Percentiles rank a stretch among this genome's conserved stretches.
Evolutionary conservation across 2,888 invertebrate species (phyloP).

Genomic region (Callosobruchus maculatus): DNA sequence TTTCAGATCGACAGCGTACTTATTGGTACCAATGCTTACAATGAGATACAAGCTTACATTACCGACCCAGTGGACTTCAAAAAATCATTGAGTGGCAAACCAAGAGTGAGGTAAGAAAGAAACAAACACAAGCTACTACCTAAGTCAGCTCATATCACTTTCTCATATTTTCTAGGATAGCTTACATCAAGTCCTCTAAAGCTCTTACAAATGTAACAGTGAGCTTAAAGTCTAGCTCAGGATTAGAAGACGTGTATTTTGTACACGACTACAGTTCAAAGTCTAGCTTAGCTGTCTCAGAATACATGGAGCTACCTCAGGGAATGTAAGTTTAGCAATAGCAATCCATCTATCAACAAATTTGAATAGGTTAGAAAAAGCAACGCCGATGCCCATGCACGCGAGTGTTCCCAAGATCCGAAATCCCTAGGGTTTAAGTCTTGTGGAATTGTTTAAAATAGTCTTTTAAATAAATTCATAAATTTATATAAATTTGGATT

Average conservation of each 20-base stretch:
- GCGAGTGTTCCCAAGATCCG: too few species aligned
- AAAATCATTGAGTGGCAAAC: constrained; percentile 60
- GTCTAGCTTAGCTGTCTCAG: constrained; percentile 55
- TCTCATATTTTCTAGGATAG: constrained; percentile 37
- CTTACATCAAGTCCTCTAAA: constrained; percentile 39
- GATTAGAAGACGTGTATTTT: constrained; percentile 56
- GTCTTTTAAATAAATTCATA: too few species aligned
- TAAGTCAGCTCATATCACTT: too few species aligned
- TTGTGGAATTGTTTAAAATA: too few species aligned
- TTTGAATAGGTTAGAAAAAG: too few species aligned
- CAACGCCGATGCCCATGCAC: too few species aligned
- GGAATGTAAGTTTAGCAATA: constrained; percentile 51
- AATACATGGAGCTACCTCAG: constrained; percentile 58
- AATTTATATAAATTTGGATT: too few species aligned
- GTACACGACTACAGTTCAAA: constrained; percentile 45
- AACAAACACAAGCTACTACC: neutral
- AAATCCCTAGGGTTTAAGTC: too few species aligned
- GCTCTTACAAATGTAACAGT: constrained; percentile 42
- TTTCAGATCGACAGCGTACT: constrained; percentile 46
- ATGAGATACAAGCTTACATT: constrained; percentile 52
- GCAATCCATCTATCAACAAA: too few species aligned
- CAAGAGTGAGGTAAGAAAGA: constrained; percentile 56
- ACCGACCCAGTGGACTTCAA: constrained; percentile 58
- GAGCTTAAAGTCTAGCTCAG: constrained; percentile 33
- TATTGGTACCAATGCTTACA: constrained; percentile 42